phyloP scores from a whole-genome alignment of 2,113 vertebrate genomes.

The Mohoua ochrocephala region DNA sequence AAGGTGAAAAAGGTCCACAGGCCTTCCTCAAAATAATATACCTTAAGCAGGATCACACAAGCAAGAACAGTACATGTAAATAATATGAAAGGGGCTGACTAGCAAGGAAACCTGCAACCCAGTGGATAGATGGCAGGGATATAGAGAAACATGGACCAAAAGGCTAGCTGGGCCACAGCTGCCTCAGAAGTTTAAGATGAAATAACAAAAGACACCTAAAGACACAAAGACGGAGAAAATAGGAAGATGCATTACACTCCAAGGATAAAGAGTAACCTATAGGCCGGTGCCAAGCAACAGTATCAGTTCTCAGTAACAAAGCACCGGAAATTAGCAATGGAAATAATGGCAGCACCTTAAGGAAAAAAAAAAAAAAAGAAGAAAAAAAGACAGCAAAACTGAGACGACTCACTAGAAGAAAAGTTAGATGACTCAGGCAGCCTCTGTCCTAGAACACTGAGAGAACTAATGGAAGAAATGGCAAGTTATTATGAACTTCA shows the following conservation, averaged over 20 bases:
- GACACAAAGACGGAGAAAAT: neutral
- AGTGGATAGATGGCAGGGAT: neutral
- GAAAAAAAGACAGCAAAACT: neutral
- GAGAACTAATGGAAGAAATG: neutral
- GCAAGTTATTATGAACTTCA: neutral
- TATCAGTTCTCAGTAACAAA: neutral
- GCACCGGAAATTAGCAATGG: neutral
- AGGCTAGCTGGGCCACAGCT: neutral
- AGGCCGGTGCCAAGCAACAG: neutral
- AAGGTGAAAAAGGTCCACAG: neutral
- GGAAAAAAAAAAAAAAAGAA: rapidly evolving
- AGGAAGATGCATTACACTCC: neutral
- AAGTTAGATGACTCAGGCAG: neutral
- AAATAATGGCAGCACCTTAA: neutral
- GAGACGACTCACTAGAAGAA: neutral
- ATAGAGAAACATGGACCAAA: neutral
- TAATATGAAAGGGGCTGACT: neutral
- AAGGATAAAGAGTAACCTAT: neutral
- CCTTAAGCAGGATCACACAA: neutral
- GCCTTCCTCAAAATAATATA: neutral
- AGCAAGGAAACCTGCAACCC: neutral
- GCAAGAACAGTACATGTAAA: neutral
- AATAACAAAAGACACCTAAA: neutral
- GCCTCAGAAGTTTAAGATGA: neutral
- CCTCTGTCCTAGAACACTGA: neutral